Conservation (phyloP, 2,113 vertebrate species). For the Phasianus colchicus region DNA sequence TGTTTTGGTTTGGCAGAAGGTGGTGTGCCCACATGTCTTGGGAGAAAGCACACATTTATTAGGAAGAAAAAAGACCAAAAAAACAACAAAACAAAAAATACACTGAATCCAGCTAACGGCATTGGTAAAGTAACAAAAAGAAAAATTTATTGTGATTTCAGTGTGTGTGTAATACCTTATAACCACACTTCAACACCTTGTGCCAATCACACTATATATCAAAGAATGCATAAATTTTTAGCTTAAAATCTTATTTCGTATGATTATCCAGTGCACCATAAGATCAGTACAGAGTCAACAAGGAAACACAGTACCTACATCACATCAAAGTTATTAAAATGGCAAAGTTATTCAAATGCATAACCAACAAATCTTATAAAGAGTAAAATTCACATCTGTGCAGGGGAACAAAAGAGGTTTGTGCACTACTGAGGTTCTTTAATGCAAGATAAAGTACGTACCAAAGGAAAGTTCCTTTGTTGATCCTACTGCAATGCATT, state of each 20-base stretch:
- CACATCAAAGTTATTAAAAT: background rate
- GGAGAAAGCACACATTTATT: background rate
- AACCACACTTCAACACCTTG: background rate
- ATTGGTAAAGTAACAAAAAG: background rate
- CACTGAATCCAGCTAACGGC: background rate
- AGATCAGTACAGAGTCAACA: background rate
- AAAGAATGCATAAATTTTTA: background rate
- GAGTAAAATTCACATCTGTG: background rate
- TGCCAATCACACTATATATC: background rate
- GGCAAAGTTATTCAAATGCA: background rate
- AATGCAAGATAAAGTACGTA: background rate
- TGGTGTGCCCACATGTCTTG: background rate
- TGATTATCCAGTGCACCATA: background rate
- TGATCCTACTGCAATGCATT: background rate
- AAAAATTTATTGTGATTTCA: background rate
- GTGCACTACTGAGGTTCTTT: background rate
- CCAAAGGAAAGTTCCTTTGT: background rate
- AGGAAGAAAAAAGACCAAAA: background rate
- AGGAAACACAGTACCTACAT: background rate
- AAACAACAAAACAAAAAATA: too few species aligned
- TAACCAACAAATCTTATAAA: background rate
- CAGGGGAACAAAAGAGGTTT: background rate
- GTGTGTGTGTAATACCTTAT: background rate
- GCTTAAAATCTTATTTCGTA: background rate
- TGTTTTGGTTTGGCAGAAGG: background rate